Evolutionary conservation across 2,888 invertebrate genomes (phyloP).

Genomic region (Eupithecia subumbrata): DNA sequence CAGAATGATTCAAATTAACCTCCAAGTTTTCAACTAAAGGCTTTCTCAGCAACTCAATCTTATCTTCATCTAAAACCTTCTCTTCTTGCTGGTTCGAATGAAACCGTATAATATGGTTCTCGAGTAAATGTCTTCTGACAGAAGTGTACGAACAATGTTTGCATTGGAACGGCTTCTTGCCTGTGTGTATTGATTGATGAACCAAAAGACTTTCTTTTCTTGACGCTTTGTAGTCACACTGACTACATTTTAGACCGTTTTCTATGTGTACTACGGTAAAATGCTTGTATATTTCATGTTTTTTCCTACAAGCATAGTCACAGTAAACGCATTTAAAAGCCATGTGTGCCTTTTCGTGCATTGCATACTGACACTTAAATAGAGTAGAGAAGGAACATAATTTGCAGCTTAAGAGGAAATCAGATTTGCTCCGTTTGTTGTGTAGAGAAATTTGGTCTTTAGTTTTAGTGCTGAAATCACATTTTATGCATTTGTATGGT

Average conservation of each 20-base stretch:
- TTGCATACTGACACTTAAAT: conserved; percentile 62
- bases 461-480: conserved; percentile 71
- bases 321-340: conserved; percentile 61
- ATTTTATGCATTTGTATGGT: conserved; percentile 68
- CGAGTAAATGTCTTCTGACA: conserved; percentile 55
- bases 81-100: conserved; percentile 45
- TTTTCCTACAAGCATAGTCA: conserved; percentile 59
- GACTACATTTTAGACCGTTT: conserved; percentile 60
- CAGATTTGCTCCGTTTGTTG: conserved; percentile 63
- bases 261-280: conserved; percentile 60
- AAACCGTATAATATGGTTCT: conserved; percentile 60
- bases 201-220: conserved; percentile 61
- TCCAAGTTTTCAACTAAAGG: neutral
- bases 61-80: conserved; percentile 51
- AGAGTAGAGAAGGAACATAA: conserved; percentile 56
- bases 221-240: conserved; percentile 59
- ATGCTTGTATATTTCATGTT: conserved; percentile 66
- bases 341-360: conserved; percentile 68
- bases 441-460: conserved; percentile 70
- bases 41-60: conserved; percentile 55
- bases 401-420: conserved; percentile 48
- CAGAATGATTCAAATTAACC: neutral
- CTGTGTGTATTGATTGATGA: conserved; percentile 66
- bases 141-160: conserved; percentile 59
- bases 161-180: conserved; percentile 66